Evolutionary conservation across 1,140 invertebrate genomes (phyloP), one percentile per base, ranked within the genome.

Genomic region (Drosophila watanabei): DNA sequence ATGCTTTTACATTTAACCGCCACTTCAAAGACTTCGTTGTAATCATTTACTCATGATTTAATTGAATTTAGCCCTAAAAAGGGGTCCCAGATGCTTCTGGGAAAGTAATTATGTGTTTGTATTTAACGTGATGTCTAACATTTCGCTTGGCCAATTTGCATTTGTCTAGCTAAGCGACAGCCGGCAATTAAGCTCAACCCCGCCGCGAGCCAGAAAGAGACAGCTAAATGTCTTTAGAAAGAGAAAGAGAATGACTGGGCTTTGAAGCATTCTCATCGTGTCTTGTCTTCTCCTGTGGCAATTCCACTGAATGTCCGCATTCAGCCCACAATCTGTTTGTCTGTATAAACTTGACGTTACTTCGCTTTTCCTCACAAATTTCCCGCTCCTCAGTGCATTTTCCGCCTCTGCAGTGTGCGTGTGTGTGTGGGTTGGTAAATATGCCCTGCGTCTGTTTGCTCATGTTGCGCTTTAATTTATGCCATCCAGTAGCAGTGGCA

Each of bases 391-490:
- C 32, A 16, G n/a, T 11, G 28, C 45, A 48, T 59, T 24, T 70
- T 35, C 66, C 63, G 46, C 30, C 11, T 18, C 35, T 45, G 28
- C 68, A 68, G n/a, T 20, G 35, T 30, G 28, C 28, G 33, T n/a
- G 39, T 28, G 58, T 49, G 51, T 49, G 28, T 51, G 45, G 51
- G 70, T 43, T 72, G 54, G 68, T 59, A 73, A 73, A 72, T 76
- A 77, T 69, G 75, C 48, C 63, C 75, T 61, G 64, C 43, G 43
- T 56, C 57, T 69, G 62, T 77, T 70, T 80, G 70, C 48, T 75
- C 69, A 71, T 79, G 80, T 76, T 86, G 84, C 52, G 52, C 68
- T 78, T 68, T 81, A 88, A 88, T 84, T 89, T 88, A 85, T 88
- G 84, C 85, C 78, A 80, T 77, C 76, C 65, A 51, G 49, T 60